Conservation (phyloP, 2,113 vertebrate species). For the Microtus oregoni region DNA sequence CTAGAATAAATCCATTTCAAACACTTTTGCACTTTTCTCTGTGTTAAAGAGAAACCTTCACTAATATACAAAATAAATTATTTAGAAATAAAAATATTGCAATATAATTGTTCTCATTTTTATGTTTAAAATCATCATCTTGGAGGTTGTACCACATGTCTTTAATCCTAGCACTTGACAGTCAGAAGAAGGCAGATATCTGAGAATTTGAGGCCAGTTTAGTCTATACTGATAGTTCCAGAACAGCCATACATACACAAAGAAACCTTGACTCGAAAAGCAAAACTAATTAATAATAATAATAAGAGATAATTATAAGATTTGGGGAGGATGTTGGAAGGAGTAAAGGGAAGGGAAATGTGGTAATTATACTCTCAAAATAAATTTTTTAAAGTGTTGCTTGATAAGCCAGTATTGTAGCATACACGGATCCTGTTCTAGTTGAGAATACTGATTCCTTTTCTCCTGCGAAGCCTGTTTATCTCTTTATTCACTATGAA, state of each 20-base stretch:
- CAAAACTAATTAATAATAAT: too few species aligned
- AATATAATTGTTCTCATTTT: too few species aligned
- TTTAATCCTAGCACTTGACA: too few species aligned
- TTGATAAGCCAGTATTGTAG: background rate
- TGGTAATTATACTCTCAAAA: background rate
- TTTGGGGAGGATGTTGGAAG: background rate
- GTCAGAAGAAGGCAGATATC: too few species aligned
- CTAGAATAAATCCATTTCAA: background rate
- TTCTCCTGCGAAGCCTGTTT: background rate
- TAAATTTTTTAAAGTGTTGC: background rate
- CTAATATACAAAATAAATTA: background rate
- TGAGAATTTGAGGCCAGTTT: too few species aligned
- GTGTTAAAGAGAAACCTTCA: background rate
- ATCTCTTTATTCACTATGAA: background rate
- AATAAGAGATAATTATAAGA: too few species aligned
- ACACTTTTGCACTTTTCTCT: background rate
- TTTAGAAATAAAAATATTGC: background rate
- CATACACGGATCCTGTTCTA: rapidly evolving
- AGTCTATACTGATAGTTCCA: too few species aligned
- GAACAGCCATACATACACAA: too few species aligned
- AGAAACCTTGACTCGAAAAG: too few species aligned
- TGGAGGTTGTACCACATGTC: too few species aligned
- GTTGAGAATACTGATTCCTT: background rate
- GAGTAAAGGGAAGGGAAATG: background rate
- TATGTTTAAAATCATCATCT: too few species aligned